Evolutionary conservation across 2,113 vertebrate genomes (phyloP).

Genomic region (Microcebus murinus): DNA sequence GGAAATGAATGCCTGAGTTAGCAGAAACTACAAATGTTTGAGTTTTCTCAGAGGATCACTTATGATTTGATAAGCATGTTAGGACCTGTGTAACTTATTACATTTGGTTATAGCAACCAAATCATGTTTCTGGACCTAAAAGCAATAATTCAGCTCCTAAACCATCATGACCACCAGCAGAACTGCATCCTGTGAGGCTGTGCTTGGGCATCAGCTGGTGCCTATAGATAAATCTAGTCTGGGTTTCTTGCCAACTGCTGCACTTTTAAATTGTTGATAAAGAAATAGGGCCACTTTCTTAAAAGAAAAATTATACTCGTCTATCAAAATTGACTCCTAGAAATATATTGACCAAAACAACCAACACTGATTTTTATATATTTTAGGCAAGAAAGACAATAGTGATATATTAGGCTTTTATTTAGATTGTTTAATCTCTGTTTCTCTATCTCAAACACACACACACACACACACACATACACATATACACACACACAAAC

Average conservation of each 20-base stretch:
- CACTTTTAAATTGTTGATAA: background rate
- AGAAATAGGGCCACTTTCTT: background rate
- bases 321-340: background rate
- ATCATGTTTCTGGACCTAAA: conserved; percentile 7
- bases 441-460: background rate
- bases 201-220: background rate
- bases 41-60: conserved; percentile 8
- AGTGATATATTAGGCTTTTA: background rate
- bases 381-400: background rate
- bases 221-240: background rate
- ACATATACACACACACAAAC: background rate
- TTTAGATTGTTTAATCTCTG: background rate
- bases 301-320: background rate
- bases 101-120: conserved; percentile 30
- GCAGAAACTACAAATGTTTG: conserved; percentile 53
- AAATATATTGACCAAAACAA: background rate
- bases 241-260: background rate
- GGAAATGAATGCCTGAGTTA: background rate
- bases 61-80: conserved; percentile 51
- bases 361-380: background rate
- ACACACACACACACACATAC: background rate
- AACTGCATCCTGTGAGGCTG: background rate
- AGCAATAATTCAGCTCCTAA: background rate
- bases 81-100: conserved; percentile 1
- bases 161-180: background rate